Evolutionary conservation across 2,797 vertebrate species (phyloP).

Genomic region (Momotus momota): DNA sequence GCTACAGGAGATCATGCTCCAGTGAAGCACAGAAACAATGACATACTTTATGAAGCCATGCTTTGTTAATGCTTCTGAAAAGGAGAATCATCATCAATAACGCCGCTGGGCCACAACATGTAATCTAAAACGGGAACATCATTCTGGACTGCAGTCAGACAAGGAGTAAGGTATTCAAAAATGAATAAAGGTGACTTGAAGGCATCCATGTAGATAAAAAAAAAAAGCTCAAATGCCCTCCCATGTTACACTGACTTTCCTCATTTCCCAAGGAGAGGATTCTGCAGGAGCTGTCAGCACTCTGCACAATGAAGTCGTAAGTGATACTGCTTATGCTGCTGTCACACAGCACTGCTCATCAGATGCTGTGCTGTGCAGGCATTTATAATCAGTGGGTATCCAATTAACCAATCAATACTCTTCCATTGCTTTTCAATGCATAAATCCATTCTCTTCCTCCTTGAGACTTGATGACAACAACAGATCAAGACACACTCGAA

Average conservation of each 20-base stretch:
- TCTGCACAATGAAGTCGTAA: background rate
- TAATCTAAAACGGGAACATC: background rate
- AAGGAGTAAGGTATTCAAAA: background rate
- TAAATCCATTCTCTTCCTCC: background rate
- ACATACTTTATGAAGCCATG: background rate
- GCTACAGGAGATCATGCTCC: slow-evolving; percentile 2
- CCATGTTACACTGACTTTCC: background rate
- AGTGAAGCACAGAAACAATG: slow-evolving; percentile 8
- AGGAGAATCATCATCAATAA: slow-evolving; percentile 1
- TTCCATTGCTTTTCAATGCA: background rate
- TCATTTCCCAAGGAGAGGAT: slow-evolving; percentile 22
- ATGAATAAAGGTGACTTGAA: background rate
- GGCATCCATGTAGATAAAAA: background rate
- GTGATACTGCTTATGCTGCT: background rate
- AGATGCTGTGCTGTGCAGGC: background rate
- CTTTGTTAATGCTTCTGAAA: background rate
- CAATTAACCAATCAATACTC: background rate
- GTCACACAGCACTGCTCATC: background rate
- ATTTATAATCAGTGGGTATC: background rate
- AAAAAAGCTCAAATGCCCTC: background rate
- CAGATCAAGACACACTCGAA: background rate
- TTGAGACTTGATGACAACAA: background rate
- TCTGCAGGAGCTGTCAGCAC: slow-evolving; percentile 32
- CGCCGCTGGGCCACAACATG: background rate
- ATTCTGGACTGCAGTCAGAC: background rate